phyloP scores from a whole-genome alignment of 2,797 vertebrate species.

The Hapalemur alaotrensis region DNA sequence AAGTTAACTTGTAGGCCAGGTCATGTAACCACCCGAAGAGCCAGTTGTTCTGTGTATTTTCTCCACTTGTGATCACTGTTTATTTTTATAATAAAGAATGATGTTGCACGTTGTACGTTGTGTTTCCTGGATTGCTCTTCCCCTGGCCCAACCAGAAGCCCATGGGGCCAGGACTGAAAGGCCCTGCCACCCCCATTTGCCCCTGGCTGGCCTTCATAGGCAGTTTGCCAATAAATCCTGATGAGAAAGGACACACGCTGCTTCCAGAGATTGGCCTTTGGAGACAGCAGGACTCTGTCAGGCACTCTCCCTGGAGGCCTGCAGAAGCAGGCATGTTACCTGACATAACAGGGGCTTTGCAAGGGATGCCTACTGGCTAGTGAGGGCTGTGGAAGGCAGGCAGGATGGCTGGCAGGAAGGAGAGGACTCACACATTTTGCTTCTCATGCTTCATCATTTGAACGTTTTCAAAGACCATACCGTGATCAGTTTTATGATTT shows the following conservation, averaged over 20 bases:
- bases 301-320: neutral
- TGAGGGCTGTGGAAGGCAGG: neutral
- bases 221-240: neutral
- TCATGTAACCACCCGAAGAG: neutral
- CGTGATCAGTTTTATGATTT: neutral
- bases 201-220: neutral
- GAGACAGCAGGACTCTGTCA: neutral
- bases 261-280: neutral
- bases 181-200: neutral
- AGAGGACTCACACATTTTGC: neutral
- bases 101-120: neutral
- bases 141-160: neutral
- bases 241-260: neutral
- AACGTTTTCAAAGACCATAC: neutral
- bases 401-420: neutral
- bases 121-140: neutral
- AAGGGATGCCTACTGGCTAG: neutral
- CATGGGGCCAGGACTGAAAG: neutral
- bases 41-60: neutral
- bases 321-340: neutral
- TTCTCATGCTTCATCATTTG: neutral
- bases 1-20: neutral
- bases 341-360: neutral
- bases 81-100: constrained; percentile 59
- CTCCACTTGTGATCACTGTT: neutral